Conservation (phyloP, 2,888 invertebrate genomes). For the Kuschelorhynchus macadamiae region DNA sequence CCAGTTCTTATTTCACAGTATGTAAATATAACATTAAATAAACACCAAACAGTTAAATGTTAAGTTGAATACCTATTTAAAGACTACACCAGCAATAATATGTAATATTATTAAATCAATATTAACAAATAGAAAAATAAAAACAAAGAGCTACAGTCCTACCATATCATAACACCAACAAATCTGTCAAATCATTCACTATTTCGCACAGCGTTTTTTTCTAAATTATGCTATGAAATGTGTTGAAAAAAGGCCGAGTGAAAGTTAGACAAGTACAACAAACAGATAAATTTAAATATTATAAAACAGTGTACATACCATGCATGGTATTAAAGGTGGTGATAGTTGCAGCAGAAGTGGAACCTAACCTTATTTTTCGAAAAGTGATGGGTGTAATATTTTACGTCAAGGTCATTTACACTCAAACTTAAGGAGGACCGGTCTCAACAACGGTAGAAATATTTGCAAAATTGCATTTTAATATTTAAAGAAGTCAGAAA, state of each 20-base stretch:
- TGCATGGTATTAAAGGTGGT: constrained; percentile 67
- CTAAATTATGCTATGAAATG: constrained; percentile 19
- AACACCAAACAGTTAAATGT: too few species aligned
- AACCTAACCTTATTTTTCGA: constrained; percentile 67
- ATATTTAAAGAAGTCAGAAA: constrained; percentile 7
- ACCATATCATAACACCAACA: constrained; percentile 28
- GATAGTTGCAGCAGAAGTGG: constrained; percentile 62
- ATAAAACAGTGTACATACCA: constrained; percentile 63
- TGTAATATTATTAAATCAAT: too few species aligned
- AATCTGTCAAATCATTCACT: constrained; percentile 51
- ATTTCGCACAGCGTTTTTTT: constrained; percentile 26
- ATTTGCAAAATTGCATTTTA: constrained; percentile 36
- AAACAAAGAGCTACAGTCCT: too few species aligned
- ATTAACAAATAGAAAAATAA: too few species aligned
- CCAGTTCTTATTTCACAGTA: too few species aligned
- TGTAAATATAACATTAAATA: too few species aligned
- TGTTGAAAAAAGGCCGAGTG: constrained; percentile 46
- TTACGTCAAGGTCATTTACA: constrained; percentile 67
- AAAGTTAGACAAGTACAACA: constrained; percentile 49
- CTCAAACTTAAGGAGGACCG: constrained; percentile 50
- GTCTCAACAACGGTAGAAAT: constrained; percentile 35
- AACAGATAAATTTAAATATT: constrained; percentile 51
- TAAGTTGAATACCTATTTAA: too few species aligned
- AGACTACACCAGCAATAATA: too few species aligned
- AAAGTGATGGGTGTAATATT: constrained; percentile 68